A percentile compares a stretch with the other conserved stretches of the same genome.
phyloP scores from a whole-genome alignment of 2,888 invertebrate genomes.

The Minunthozetes semirufus region DNA sequence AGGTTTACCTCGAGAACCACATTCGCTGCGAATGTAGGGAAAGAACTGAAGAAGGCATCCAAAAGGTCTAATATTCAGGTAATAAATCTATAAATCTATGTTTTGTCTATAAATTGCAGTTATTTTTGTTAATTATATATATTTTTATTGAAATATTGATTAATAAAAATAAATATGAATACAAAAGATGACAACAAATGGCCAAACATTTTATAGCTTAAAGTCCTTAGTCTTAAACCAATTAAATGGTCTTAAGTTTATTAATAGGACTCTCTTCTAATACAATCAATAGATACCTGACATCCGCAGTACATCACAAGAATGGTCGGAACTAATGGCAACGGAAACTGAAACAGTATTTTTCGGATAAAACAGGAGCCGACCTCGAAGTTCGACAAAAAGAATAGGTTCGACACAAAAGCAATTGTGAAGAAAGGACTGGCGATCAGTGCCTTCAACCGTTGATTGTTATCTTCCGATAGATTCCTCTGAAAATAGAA shows the following conservation, averaged over 20 bases:
- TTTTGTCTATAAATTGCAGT: no score
- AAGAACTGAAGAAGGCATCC: neutral
- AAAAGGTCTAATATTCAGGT: no score
- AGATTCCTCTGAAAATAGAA: constrained; percentile 12
- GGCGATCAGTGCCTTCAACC: constrained; percentile 56
- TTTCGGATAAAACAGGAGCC: constrained; percentile 64
- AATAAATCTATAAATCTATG: no score
- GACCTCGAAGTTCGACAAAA: constrained; percentile 62
- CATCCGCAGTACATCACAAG: constrained; percentile 55
- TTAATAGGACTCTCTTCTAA: neutral
- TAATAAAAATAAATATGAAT: no score
- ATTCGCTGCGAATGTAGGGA: neutral
- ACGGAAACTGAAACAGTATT: constrained; percentile 49
- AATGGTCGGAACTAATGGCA: constrained; percentile 47
- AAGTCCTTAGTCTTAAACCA: no score
- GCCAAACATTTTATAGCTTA: no score
- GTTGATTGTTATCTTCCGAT: neutral
- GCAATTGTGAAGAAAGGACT: constrained; percentile 70
- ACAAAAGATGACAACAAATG: no score
- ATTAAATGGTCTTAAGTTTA: neutral
- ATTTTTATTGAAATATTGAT: no score
- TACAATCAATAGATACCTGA: constrained; percentile 51
- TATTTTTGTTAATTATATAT: no score
- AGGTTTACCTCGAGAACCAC: neutral
- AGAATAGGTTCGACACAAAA: constrained; percentile 77